Evolutionary conservation across 2,888 invertebrate genomes (phyloP).

Genomic region (Platycnemis pennipes): DNA sequence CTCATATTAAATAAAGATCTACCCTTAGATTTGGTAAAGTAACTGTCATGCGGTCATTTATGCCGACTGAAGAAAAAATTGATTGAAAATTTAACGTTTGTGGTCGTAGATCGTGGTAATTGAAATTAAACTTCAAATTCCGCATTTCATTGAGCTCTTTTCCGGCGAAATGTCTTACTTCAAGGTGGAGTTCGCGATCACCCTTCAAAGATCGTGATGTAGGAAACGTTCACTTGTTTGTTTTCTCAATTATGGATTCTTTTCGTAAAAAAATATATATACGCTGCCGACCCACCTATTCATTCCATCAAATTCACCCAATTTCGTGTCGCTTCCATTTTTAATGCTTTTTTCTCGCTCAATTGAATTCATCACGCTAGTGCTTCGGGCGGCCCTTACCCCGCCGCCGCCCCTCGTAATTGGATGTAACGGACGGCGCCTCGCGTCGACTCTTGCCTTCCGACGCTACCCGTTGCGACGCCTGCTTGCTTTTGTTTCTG

Average conservation of each 20-base stretch:
- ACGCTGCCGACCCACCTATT: background rate
- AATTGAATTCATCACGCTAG: background rate
- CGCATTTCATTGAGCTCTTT: too few relatives aligned
- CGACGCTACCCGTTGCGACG: background rate
- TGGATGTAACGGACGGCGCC: background rate
- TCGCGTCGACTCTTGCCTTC: background rate
- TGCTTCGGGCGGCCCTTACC: background rate
- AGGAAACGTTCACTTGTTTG: background rate
- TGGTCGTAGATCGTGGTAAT: too few relatives aligned
- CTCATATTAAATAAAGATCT: too few relatives aligned
- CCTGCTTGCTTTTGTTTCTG: background rate
- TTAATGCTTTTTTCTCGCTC: background rate
- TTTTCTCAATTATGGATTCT: background rate
- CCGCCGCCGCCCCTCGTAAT: background rate
- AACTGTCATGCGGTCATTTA: too few relatives aligned
- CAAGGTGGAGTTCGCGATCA: background rate
- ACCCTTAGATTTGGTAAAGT: too few relatives aligned
- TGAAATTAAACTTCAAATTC: too few relatives aligned
- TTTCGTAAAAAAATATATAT: background rate
- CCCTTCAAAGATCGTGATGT: background rate
- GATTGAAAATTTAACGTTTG: too few relatives aligned
- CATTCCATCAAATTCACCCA: background rate
- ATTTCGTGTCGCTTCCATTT: background rate
- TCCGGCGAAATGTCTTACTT: background rate
- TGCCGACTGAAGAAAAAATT: too few relatives aligned